phyloP scores from a whole-genome alignment of 35 echinoderm and acorn worm genomes.

The Stichopus chloronotus region DNA sequence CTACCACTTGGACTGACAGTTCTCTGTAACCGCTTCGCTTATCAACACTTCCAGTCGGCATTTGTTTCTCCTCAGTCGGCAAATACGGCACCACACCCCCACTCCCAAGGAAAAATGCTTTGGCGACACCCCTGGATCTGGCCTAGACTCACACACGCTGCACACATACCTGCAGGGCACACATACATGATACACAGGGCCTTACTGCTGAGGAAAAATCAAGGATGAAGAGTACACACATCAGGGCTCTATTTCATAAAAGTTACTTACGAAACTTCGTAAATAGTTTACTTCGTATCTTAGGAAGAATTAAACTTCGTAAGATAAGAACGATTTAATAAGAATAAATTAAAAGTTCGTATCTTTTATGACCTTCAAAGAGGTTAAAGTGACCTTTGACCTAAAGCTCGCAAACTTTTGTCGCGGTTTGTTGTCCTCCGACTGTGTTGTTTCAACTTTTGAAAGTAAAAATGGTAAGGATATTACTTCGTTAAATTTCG shows the following conservation, averaged over 20 bases:
- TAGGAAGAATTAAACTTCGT: not conserved
- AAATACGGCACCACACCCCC: too few relatives aligned
- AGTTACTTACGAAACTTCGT: not conserved
- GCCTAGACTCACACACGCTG: too few relatives aligned
- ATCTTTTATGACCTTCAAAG: not conserved
- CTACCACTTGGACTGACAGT: not conserved
- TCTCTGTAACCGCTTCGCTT: conserved; percentile 10
- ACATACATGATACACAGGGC: too few relatives aligned
- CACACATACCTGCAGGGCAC: too few relatives aligned
- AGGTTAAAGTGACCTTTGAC: conserved; percentile 5
- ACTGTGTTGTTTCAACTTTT: too few relatives aligned
- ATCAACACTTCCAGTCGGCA: not conserved
- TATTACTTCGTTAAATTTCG: not conserved
- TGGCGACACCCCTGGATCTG: not conserved
- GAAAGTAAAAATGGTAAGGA: not conserved
- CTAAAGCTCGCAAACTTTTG: not conserved
- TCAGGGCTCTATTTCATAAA: not conserved
- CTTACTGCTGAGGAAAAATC: too few relatives aligned
- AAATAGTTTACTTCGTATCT: not conserved
- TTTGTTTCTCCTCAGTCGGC: too few relatives aligned
- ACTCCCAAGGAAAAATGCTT: not conserved
- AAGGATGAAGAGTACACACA: too few relatives aligned
- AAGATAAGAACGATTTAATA: too few relatives aligned
- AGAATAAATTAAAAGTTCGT: too few relatives aligned
- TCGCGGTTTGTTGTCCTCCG: not conserved